These are phyloP conservation scores for Takifugu ocellatus DNA, from an alignment of 2,797 vertebrate genomes.

Conservation along the genomic window DNA sequence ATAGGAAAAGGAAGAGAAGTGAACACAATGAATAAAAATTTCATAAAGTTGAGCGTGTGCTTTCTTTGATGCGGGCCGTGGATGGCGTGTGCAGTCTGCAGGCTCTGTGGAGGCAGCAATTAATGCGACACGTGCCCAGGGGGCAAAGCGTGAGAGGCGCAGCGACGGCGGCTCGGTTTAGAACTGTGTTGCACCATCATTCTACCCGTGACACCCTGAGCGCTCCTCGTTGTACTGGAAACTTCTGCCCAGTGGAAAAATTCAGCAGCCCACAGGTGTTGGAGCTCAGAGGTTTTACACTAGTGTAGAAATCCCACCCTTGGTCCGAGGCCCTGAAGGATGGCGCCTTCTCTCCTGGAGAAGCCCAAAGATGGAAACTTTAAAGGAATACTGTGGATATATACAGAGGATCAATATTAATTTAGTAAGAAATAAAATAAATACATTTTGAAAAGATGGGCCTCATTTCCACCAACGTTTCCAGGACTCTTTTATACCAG, in stretches of 20 bases:
- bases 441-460: too few species aligned
- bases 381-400: too few species aligned
- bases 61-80: slow-evolving; percentile 79
- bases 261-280: too few species aligned
- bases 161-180: slow-evolving; percentile 51
- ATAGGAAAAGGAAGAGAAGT: slow-evolving; percentile 69
- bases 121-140: slow-evolving; percentile 72
- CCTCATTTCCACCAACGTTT: too few species aligned
- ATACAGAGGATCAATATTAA: too few species aligned
- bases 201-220: slow-evolving; percentile 40
- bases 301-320: too few species aligned
- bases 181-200: slow-evolving; percentile 61
- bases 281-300: too few species aligned
- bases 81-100: slow-evolving; percentile 69
- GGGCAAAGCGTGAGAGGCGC: slow-evolving; percentile 51
- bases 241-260: neutral
- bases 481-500: too few species aligned
- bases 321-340: too few species aligned
- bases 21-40: slow-evolving; percentile 82
- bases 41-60: slow-evolving; percentile 77
- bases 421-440: too few species aligned
- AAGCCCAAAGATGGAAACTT: too few species aligned
- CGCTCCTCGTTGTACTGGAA: slow-evolving; percentile 13
- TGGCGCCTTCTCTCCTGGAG: too few species aligned
- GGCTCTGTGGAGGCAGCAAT: slow-evolving; percentile 78